phyloP scores from a whole-genome alignment of 2,888 invertebrate species.

The Tipula unca region DNA sequence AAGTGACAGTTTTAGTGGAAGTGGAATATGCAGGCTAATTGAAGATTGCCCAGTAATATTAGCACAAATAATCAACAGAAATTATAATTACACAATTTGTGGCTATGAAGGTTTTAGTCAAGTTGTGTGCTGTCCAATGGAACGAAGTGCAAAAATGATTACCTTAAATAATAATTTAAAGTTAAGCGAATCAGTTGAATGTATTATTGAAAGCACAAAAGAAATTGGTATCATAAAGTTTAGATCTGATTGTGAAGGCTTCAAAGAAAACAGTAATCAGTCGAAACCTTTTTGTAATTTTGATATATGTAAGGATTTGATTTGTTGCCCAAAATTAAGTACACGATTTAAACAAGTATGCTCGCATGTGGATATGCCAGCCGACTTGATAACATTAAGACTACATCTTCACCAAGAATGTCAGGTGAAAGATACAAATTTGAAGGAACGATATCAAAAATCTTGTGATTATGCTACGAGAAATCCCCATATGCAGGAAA shows the following conservation, averaged over 20 bases:
- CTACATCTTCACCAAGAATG: not conserved
- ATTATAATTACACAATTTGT: not conserved
- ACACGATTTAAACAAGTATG: not conserved
- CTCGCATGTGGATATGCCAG: not conserved
- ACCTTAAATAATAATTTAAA: not conserved
- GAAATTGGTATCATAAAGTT: not conserved
- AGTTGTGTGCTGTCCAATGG: not conserved
- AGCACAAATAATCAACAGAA: not conserved
- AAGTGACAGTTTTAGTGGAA: not conserved
- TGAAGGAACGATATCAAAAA: not conserved
- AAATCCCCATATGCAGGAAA: not conserved
- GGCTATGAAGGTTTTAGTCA: not conserved
- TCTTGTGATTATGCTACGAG: not conserved
- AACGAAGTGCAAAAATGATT: too few relatives aligned
- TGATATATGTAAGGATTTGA: not conserved
- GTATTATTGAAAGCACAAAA: not conserved
- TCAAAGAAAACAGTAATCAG: not conserved
- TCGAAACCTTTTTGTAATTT: not conserved
- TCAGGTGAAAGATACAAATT: not conserved
- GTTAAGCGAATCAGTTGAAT: not conserved
- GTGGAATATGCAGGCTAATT: not conserved
- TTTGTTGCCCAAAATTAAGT: not conserved
- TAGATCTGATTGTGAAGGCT: not conserved
- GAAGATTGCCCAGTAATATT: not conserved
- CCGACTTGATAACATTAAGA: not conserved